phyloP scores from a whole-genome alignment of 2,113 vertebrate species.

The Nicator chloris region DNA sequence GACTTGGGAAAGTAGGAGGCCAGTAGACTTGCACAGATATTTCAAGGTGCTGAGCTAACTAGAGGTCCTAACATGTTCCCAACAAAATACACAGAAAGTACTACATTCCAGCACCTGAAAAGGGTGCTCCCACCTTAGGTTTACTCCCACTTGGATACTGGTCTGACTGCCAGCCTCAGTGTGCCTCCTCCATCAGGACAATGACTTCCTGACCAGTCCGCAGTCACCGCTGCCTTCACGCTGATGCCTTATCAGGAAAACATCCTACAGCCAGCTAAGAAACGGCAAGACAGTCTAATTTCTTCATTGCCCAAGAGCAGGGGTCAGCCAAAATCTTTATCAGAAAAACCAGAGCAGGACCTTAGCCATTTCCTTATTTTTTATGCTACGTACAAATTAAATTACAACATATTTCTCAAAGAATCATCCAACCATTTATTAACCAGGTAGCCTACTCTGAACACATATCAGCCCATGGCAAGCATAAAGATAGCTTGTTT shows the following conservation, averaged over 20 bases:
- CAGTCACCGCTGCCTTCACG: neutral
- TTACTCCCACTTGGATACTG: neutral
- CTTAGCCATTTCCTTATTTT: neutral
- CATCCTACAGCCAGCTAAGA: neutral
- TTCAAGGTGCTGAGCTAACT: neutral
- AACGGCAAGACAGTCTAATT: neutral
- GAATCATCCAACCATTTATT: neutral
- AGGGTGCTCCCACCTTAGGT: neutral
- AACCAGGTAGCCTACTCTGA: neutral
- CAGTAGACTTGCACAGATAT: neutral
- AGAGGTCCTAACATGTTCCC: neutral
- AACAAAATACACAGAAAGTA: neutral
- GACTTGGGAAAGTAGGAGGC: slow-evolving; percentile 37
- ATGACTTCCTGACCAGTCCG: neutral
- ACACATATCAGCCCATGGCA: neutral
- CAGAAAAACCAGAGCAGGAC: neutral
- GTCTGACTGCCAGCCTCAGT: neutral
- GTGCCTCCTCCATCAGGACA: neutral
- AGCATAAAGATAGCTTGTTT: neutral
- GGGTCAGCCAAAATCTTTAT: neutral
- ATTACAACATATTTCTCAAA: neutral
- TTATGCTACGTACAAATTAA: neutral
- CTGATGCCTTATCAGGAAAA: neutral
- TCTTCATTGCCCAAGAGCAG: neutral
- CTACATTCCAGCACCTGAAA: neutral